Percentiles rank a stretch among this genome's conserved stretches.
These are phyloP conservation scores for Asteroscopus sphinx DNA, from an alignment of 2,888 invertebrate genomes.

Conservation along the genomic window DNA sequence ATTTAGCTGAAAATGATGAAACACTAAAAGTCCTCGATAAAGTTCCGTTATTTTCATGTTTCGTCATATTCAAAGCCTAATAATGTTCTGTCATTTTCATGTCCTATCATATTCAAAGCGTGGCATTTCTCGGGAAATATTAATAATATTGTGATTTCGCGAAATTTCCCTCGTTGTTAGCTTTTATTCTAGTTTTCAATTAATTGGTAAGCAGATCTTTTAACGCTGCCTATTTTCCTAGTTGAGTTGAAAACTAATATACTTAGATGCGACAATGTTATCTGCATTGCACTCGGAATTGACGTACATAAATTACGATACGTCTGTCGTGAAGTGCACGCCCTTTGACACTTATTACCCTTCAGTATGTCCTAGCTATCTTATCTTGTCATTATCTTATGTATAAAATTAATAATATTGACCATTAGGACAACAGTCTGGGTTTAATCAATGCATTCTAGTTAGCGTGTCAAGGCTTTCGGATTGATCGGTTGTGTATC, in stretches of 20 bases:
- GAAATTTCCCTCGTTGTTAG: neutral
- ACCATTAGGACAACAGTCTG: slow-evolving; percentile 8
- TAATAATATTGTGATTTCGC: slow-evolving; percentile 3
- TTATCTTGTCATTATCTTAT: neutral
- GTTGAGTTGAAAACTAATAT: slow-evolving; percentile 12
- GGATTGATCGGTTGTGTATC: slow-evolving; percentile 41
- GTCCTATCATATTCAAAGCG: too few relatives aligned
- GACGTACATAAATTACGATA: slow-evolving; percentile 10
- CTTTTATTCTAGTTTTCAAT: slow-evolving; percentile 1
- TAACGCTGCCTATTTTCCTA: slow-evolving; percentile 8
- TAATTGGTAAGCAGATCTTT: slow-evolving; percentile 4
- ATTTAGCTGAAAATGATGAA: slow-evolving; percentile 14
- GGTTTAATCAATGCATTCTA: slow-evolving; percentile 21
- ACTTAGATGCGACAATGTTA: slow-evolving; percentile 1
- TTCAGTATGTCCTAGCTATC: slow-evolving; percentile 5
- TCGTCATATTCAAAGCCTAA: slow-evolving; percentile 3
- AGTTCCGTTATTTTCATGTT: slow-evolving; percentile 2
- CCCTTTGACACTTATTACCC: slow-evolving; percentile 20
- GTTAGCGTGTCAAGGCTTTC: slow-evolving; percentile 51
- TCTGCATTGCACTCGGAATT: neutral
- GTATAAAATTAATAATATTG: slow-evolving; percentile 11
- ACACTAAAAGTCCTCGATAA: neutral
- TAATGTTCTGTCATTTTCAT: too few relatives aligned
- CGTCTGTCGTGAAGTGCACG: neutral
- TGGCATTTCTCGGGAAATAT: slow-evolving; percentile 1